Percentiles rank a stretch among this genome's conserved stretches.
Evolutionary conservation across 2,888 invertebrate genomes (phyloP).

Genomic region (Alsophila aescularia): DNA sequence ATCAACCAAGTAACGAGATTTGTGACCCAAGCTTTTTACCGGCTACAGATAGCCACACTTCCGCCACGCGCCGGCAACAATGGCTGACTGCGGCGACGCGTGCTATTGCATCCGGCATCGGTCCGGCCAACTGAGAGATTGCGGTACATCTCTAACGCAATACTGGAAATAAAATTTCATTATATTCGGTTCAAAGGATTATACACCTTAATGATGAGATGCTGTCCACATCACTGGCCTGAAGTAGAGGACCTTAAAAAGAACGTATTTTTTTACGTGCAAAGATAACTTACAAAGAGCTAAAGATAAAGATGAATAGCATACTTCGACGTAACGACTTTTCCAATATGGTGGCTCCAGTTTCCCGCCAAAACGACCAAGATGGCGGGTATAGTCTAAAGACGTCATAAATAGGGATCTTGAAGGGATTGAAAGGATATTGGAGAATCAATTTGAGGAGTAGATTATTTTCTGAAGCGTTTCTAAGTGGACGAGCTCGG

Average conservation of each 20-base stretch:
- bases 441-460: conserved; percentile 9
- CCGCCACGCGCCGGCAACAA: conserved; percentile 37
- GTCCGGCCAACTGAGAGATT: conserved; percentile 30
- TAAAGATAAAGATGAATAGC: neutral
- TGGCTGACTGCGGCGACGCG: conserved; percentile 50
- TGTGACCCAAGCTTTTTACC: conserved; percentile 12
- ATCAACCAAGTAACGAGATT: conserved; percentile 1
- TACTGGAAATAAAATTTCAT: neutral
- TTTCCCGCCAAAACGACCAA: conserved; percentile 30
- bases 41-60: conserved; percentile 22
- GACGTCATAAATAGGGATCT: conserved; percentile 34
- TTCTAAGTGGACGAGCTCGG: too few species aligned
- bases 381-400: conserved; percentile 31
- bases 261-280: too few species aligned
- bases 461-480: too few species aligned
- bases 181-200: too few species aligned
- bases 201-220: too few species aligned
- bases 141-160: conserved; percentile 9
- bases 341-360: conserved; percentile 22
- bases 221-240: too few species aligned
- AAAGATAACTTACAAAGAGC: neutral
- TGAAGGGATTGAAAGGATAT: conserved; percentile 16
- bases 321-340: conserved; percentile 14
- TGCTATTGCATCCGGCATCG: conserved; percentile 56
- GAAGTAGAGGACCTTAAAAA: too few species aligned